Evolutionary conservation across 2,888 invertebrate species (phyloP).

Genomic region (Petrolisthes manimaculis): DNA sequence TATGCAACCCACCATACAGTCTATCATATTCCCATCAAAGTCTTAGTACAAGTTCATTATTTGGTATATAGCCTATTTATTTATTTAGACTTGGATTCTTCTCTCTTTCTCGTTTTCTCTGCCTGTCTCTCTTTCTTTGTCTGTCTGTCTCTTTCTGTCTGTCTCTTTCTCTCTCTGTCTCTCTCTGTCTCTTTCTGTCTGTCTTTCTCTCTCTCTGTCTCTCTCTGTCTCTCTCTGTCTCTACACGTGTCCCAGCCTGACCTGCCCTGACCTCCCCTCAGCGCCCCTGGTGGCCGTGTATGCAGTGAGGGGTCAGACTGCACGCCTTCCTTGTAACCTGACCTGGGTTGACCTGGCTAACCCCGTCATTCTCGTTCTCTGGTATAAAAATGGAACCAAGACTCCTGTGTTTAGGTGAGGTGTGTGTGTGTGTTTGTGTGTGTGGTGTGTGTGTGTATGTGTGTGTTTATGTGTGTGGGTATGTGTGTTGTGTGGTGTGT

Average conservation of each 20-base stretch:
- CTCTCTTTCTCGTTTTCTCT: no score
- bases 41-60: no score
- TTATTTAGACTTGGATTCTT: no score
- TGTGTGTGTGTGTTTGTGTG: no score
- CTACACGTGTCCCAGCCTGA: no score
- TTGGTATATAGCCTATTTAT: no score
- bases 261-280: constrained; percentile 7
- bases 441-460: neutral
- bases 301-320: constrained; percentile 58
- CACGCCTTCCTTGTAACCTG: constrained; percentile 62
- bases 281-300: constrained; percentile 63
- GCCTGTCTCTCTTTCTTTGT: neutral
- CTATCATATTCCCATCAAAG: no score
- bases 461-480: constrained; percentile 12
- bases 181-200: constrained; percentile 24
- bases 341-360: constrained; percentile 37
- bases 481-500: neutral
- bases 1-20: no score
- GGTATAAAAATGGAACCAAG: constrained; percentile 62
- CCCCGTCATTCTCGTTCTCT: constrained; percentile 58
- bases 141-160: constrained; percentile 21
- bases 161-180: constrained; percentile 24
- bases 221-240: neutral
- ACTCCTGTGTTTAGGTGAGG: constrained; percentile 60
- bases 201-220: constrained; percentile 21